These are phyloP conservation scores for Yponomeuta sedellus DNA, from an alignment of 2,888 invertebrate species.

Conservation along the genomic window DNA sequence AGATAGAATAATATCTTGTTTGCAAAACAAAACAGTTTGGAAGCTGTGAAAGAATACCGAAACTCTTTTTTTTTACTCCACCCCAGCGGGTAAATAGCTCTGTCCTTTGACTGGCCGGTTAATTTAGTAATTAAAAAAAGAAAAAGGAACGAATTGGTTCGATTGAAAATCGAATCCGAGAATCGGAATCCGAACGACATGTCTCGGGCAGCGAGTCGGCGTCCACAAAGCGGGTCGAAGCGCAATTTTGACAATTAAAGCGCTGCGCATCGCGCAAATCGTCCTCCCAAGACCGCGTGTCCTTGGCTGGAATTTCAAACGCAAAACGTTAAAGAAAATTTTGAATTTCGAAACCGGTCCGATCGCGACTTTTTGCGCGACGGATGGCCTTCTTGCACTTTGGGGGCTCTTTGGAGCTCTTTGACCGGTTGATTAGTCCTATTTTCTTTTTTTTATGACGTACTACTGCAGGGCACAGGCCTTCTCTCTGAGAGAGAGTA, in stretches of 20 bases:
- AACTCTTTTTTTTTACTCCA: background rate
- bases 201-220: slow-evolving; percentile 38
- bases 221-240: slow-evolving; percentile 48
- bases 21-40: background rate
- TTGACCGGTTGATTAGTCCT: slow-evolving; percentile 31
- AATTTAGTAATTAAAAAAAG: slow-evolving; percentile 9
- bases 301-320: slow-evolving; percentile 67
- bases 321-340: slow-evolving; percentile 32
- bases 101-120: background rate
- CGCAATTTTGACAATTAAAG: slow-evolving; percentile 74
- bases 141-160: slow-evolving; percentile 22
- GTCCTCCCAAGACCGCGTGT: slow-evolving; percentile 47
- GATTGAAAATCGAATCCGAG: slow-evolving; percentile 40
- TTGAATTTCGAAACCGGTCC: slow-evolving; percentile 44
- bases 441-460: too few species aligned
- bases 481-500: too few species aligned
- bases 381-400: slow-evolving; percentile 22
- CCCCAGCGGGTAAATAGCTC: background rate
- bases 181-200: slow-evolving; percentile 34
- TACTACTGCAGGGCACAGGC: too few species aligned
- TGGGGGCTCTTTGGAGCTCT: background rate
- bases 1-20: too few species aligned
- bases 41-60: background rate
- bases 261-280: slow-evolving; percentile 60
- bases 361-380: slow-evolving; percentile 35